Percentiles rank a stretch among this genome's conserved stretches.
Evolutionary conservation across 2,797 vertebrate genomes (phyloP).

Genomic region (Melanotaenia pygmaea): DNA sequence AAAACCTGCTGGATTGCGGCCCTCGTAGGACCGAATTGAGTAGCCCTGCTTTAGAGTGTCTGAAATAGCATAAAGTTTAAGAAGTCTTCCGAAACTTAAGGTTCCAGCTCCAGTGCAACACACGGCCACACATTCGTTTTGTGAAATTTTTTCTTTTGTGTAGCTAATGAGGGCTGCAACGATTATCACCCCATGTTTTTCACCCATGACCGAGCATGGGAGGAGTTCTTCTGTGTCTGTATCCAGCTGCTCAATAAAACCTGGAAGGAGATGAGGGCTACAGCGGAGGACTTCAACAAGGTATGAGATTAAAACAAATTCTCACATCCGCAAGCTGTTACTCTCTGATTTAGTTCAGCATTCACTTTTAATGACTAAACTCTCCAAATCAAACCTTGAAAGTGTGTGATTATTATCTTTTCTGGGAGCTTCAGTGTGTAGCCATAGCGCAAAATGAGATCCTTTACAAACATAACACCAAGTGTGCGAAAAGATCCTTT

Average conservation of each 20-base stretch:
- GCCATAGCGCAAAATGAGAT: no score
- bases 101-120: background rate
- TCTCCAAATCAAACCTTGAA: background rate
- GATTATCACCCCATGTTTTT: slow-evolving; percentile 99
- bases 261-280: slow-evolving; percentile 99
- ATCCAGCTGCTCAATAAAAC: slow-evolving; percentile 98
- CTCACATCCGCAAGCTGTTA: background rate
- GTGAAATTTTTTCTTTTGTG: slow-evolving; percentile 1
- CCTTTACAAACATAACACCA: no score
- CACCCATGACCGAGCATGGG: slow-evolving; percentile 96
- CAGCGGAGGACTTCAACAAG: slow-evolving; percentile 98
- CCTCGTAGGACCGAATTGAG: no score
- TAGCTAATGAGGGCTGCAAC: slow-evolving; percentile 96
- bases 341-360: background rate
- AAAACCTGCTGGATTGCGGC: no score
- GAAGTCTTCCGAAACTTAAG: background rate
- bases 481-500: no score
- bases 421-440: background rate
- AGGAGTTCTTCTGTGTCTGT: slow-evolving; percentile 97
- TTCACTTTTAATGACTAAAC: background rate
- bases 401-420: background rate
- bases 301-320: slow-evolving; percentile 67
- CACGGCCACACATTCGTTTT: background rate
- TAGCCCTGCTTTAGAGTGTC: background rate
- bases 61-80: background rate